Conservation (phyloP, 1,140 invertebrate species). For the Drosophila santomea region DNA sequence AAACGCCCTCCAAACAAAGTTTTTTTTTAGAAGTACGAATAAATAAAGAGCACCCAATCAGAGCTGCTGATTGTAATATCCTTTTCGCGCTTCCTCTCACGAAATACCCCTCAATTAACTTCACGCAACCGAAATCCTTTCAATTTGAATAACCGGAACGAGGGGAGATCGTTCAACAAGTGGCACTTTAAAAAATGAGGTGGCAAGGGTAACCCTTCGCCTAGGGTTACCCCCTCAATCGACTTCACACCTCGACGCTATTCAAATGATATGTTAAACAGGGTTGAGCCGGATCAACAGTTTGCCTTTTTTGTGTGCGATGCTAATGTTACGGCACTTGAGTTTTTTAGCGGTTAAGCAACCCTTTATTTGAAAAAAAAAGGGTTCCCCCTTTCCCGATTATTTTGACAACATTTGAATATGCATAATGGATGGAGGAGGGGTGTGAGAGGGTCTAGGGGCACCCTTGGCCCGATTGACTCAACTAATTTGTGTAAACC, state of each 20-base stretch:
- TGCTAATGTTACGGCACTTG: constrained; percentile 27
- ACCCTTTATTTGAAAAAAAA: constrained; percentile 51
- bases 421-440: constrained; percentile 47
- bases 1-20: constrained; percentile 33
- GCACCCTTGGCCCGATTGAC: constrained; percentile 38
- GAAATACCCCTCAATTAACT: constrained; percentile 73
- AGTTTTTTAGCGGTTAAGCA: constrained; percentile 46
- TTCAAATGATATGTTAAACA: constrained; percentile 82
- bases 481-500: constrained; percentile 76
- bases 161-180: constrained; percentile 64
- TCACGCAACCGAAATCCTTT: constrained; percentile 76
- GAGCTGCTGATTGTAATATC: constrained; percentile 68
- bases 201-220: constrained; percentile 46
- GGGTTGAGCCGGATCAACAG: constrained; percentile 61
- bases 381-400: neutral
- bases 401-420: constrained; percentile 80
- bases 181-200: constrained; percentile 49
- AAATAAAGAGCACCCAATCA: constrained; percentile 48
- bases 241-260: constrained; percentile 70
- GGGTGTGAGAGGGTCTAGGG: constrained; percentile 20
- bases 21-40: constrained; percentile 2
- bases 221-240: constrained; percentile 21
- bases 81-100: constrained; percentile 13
- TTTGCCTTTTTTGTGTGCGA: constrained; percentile 33
- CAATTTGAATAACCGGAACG: constrained; percentile 71